These are phyloP conservation scores for Guaruba guarouba DNA, from an alignment of 2,113 vertebrate genomes.

Conservation along the genomic window DNA sequence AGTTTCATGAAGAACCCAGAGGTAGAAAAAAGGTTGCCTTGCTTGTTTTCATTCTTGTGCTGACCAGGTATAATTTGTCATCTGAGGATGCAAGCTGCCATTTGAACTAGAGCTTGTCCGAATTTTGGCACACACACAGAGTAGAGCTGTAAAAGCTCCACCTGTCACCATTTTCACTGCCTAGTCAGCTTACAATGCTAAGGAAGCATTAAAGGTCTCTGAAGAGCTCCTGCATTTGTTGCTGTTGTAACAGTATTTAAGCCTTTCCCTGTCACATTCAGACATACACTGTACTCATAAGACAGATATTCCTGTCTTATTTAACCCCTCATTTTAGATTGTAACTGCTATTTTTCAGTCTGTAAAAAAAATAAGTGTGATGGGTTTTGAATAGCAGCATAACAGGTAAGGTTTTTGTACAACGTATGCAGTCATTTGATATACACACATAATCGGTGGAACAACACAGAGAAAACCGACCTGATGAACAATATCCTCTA, in stretches of 20 bases:
- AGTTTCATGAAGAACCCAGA: background rate
- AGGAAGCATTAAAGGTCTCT: background rate
- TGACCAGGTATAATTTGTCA: constrained; percentile 46
- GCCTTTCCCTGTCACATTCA: background rate
- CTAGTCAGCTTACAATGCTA: background rate
- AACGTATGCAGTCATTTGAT: background rate
- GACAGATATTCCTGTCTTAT: background rate
- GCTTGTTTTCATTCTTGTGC: constrained; percentile 9
- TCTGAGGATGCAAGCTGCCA: constrained; percentile 14
- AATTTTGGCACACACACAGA: constrained; percentile 38
- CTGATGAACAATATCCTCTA: background rate
- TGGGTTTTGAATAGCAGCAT: background rate
- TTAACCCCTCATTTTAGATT: background rate
- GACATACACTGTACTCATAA: background rate
- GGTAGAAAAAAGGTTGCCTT: background rate
- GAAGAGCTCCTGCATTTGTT: background rate
- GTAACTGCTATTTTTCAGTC: background rate
- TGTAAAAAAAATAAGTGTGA: background rate
- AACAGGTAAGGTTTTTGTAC: background rate
- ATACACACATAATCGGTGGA: background rate
- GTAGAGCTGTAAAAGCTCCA: constrained; percentile 30
- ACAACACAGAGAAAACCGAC: background rate
- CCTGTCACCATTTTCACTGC: constrained; percentile 16
- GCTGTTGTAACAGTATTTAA: background rate
- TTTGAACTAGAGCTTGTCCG: constrained; percentile 24